Base-by-base conservation (phyloP, 2,888 invertebrate species). In the Scaptomyza parva region DNA sequence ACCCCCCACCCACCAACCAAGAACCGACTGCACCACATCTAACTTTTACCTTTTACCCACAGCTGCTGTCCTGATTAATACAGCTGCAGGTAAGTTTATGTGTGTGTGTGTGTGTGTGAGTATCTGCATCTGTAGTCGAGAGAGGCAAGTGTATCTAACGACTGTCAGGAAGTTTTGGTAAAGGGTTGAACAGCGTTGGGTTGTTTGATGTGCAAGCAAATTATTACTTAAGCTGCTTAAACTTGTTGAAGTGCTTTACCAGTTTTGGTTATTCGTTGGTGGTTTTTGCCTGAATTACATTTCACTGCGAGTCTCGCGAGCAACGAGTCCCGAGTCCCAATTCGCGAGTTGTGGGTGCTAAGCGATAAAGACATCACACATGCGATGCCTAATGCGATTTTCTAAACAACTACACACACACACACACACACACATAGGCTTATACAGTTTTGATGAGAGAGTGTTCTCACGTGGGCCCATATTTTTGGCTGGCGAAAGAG, bases 161-260 rank as follows among this genome's bases (percentile, higher is more conserved):
- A 59, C 59, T 70, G 55, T 30, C 59, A 48, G 50, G 12, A 18
- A 18, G 45, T 37, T 17, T 37, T 17, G 17, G 2, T 9, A 37
- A 37, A 37, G 17, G 37, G 37, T 37, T 37, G 37, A 35, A 35
- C 14, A 8, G 17, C 17, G 18, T 22, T 71, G 63, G 48, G 47
- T 39, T 59, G 62, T 75, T 70, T 78, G 76, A 66, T 65, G 66
- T 79, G 69, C 69, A 74, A 69, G 80, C 85, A 87, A 87, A 84
- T 87, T 80, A 83, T 84, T 69, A 78, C 78, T 81, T 81, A 87
- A 84, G 85, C 68, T 69, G 87, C 76, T 83, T 81, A 73, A 87
- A 78, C 78, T 87, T 85, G 72, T 69, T 66, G 64, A 64, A 65
- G 52, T 61, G 63, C 64, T 51, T 62, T 48, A 53, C 59, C 64